Percentiles rank a stretch among this genome's conserved stretches.
phyloP scores from a whole-genome alignment of 2,888 invertebrate species.

The Caenorhabditis sp. region DNA sequence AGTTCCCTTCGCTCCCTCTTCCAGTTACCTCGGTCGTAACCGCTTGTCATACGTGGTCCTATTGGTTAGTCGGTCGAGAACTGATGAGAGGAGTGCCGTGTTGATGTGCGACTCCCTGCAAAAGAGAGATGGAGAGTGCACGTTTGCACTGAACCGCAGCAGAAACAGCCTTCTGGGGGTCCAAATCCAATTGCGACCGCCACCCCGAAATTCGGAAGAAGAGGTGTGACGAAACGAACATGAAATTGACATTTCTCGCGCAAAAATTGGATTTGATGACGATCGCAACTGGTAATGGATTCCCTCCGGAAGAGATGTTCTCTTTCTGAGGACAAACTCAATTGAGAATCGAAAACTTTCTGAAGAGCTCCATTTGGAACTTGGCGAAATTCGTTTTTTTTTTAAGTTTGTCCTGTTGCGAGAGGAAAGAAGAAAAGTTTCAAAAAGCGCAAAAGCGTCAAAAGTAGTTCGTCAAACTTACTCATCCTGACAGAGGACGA shows the following conservation, averaged over 20 bases:
- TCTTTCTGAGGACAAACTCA: slow-evolving; percentile 19
- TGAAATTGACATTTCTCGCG: slow-evolving; percentile 42
- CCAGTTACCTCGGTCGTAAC: slow-evolving; percentile 91
- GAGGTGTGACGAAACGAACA: slow-evolving; percentile 38
- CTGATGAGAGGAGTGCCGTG: slow-evolving; percentile 66
- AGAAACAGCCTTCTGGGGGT: slow-evolving; percentile 5
- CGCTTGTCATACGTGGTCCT: slow-evolving; percentile 95
- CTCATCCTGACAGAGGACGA: slow-evolving; percentile 49
- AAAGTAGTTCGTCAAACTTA: slow-evolving; percentile 15
- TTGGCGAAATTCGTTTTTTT: not conserved
- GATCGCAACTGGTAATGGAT: slow-evolving; percentile 31
- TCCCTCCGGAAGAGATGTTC: slow-evolving; percentile 6
- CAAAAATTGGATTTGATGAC: slow-evolving; percentile 52
- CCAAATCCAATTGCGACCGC: slow-evolving; percentile 35
- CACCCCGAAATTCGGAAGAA: slow-evolving; percentile 11
- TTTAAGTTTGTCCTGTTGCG: too few species aligned
- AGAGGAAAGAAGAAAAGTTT: not conserved
- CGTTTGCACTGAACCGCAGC: slow-evolving; percentile 29
- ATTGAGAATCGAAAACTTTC: not conserved
- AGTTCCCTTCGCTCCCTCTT: not conserved
- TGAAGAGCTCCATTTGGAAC: too few species aligned
- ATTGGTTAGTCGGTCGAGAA: slow-evolving; percentile 77
- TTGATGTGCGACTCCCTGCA: slow-evolving; percentile 53
- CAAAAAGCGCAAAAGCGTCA: too few species aligned
- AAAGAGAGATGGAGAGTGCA: slow-evolving; percentile 22